Conservation (phyloP, 2,888 invertebrate genomes). For the Eristalis pertinax region DNA sequence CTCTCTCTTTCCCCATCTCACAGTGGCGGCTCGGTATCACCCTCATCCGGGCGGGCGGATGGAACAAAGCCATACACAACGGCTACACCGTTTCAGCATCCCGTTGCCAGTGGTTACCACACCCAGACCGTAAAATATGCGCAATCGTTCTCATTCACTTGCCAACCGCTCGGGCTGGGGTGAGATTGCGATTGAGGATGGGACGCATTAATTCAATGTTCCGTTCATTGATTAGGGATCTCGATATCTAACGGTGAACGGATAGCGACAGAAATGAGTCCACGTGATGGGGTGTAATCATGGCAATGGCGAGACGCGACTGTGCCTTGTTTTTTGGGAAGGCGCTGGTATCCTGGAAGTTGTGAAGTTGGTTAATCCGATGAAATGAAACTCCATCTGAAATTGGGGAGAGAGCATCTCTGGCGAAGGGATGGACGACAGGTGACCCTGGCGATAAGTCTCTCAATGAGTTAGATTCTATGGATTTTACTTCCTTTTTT, state of each 20-base stretch:
- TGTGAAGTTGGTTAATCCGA: neutral
- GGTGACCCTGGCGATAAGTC: constrained; percentile 39
- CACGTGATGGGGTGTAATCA: constrained; percentile 56
- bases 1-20: neutral
- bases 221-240: constrained; percentile 63
- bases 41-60: neutral
- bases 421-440: neutral
- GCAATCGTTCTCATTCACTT: constrained; percentile 36
- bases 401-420: neutral
- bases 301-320: constrained; percentile 43
- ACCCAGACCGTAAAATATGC: constrained; percentile 62
- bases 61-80: constrained; percentile 38
- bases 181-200: constrained; percentile 20
- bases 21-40: constrained; percentile 11
- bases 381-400: neutral
- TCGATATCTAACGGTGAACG: constrained; percentile 5
- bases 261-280: neutral
- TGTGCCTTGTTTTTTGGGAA: constrained; percentile 18
- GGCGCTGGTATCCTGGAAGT: neutral
- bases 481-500: neutral
- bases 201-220: constrained; percentile 66
- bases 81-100: constrained; percentile 26
- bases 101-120: constrained; percentile 49
- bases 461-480: constrained; percentile 6
- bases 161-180: neutral